Percentiles rank a stretch among this genome's conserved stretches.
Evolutionary conservation across 2,888 invertebrate genomes (phyloP).

Genomic region (Acanthopleura granulata): DNA sequence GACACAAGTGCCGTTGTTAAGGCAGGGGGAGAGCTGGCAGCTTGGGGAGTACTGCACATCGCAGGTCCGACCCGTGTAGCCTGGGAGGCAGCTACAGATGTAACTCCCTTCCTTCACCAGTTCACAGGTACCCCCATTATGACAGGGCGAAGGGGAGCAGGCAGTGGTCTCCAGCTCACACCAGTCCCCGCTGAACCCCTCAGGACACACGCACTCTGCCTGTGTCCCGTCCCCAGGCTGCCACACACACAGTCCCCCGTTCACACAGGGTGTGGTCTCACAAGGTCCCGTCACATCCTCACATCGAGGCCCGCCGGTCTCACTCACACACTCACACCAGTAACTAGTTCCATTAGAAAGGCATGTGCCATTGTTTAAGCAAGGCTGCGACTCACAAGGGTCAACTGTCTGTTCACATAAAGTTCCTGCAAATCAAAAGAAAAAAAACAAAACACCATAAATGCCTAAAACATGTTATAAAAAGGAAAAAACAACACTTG

Average conservation of each 20-base stretch:
- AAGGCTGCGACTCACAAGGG: background rate
- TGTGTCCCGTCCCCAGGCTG: too few relatives aligned
- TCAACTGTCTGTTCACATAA: constrained; percentile 1
- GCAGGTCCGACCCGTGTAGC: background rate
- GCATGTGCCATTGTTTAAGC: constrained; percentile 12
- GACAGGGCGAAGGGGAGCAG: background rate
- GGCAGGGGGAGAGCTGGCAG: constrained; percentile 6
- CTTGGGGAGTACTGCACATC: background rate
- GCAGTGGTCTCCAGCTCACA: background rate
- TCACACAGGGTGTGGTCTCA: background rate
- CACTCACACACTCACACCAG: background rate
- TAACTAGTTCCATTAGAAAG: too few relatives aligned
- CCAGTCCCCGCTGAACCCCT: background rate
- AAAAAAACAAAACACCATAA: background rate
- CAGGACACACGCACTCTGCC: background rate
- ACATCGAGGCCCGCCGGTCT: background rate
- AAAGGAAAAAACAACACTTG: too few relatives aligned
- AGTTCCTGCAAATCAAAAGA: background rate
- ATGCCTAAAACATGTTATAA: too few relatives aligned
- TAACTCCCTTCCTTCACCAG: background rate
- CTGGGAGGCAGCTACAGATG: background rate
- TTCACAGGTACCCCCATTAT: constrained; percentile 4
- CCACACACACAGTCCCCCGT: constrained; percentile 9
- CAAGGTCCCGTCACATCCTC: constrained; percentile 3
- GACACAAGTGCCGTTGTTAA: constrained; percentile 15